Evolutionary conservation across 2,113 vertebrate species (phyloP).

Genomic region (Elephantulus edwardii): DNA sequence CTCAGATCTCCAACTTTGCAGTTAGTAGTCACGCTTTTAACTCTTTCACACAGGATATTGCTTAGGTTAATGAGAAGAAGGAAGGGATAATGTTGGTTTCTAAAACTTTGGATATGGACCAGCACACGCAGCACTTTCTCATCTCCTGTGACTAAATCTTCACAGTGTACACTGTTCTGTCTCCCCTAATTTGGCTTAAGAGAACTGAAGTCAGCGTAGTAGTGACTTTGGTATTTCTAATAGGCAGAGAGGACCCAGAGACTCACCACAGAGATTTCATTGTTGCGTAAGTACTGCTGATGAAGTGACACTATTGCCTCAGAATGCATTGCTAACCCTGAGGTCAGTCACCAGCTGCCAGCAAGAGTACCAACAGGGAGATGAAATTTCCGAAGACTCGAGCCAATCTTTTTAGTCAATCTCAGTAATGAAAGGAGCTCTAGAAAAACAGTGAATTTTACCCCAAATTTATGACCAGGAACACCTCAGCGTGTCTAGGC

Average conservation of each 20-base stretch:
- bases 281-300: not conserved
- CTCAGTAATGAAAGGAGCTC: not conserved
- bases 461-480: conserved; percentile 3
- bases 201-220: not conserved
- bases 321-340: conserved; percentile 45
- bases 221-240: conserved; percentile 52
- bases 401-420: not conserved
- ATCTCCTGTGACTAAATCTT: not conserved
- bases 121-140: not conserved
- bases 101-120: not conserved
- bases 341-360: conserved; percentile 36
- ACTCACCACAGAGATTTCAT: conserved; percentile 37
- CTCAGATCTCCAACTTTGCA: not conserved
- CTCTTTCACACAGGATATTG: not conserved
- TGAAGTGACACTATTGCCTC: conserved; percentile 56
- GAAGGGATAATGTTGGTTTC: too few relatives aligned
- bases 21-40: not conserved
- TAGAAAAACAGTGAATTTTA: not conserved
- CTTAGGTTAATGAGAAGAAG: not conserved
- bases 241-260: conserved; percentile 1
- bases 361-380: not conserved
- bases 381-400: not conserved
- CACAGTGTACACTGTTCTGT: not conserved
- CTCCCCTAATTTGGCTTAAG: conserved; percentile 32
- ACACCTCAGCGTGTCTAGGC: not conserved